These are phyloP conservation scores for Micromys minutus DNA, from an alignment of 2,113 vertebrate genomes.

Conservation along the genomic window DNA sequence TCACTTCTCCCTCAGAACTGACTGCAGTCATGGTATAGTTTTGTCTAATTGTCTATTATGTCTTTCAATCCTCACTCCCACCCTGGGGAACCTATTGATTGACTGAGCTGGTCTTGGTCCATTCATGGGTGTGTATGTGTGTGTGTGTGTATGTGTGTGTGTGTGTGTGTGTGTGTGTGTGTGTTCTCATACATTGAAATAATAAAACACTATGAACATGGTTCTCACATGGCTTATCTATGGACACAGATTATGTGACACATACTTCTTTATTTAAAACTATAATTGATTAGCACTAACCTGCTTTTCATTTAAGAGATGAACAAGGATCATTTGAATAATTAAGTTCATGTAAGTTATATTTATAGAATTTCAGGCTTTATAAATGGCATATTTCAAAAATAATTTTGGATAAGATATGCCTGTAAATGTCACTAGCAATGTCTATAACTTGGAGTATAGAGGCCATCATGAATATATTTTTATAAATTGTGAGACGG, in stretches of 20 bases:
- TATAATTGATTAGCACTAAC: not conserved
- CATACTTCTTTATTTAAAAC: slow-evolving; percentile 46
- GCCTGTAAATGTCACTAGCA: not conserved
- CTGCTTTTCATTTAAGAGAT: not conserved
- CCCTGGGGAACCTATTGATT: no score
- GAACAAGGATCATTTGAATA: slow-evolving; percentile 52
- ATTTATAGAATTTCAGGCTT: not conserved
- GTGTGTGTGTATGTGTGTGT: not conserved
- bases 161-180: not conserved
- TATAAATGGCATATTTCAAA: not conserved
- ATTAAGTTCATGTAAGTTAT: slow-evolving; percentile 29
- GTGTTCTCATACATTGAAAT: not conserved
- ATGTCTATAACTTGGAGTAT: not conserved
- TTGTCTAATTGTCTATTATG: no score
- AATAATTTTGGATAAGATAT: slow-evolving; percentile 4
- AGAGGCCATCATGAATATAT: not conserved
- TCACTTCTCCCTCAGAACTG: no score
- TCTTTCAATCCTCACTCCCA: no score
- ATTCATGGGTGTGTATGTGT: not conserved
- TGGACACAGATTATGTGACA: not conserved
- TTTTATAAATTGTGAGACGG: not conserved
- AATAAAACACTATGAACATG: slow-evolving; percentile 17
- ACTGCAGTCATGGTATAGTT: no score
- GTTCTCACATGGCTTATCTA: not conserved
- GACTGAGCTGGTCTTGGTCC: no score